These are phyloP conservation scores for Hypercompe scribonia DNA, from an alignment of 2,888 invertebrate genomes.

Conservation along the genomic window DNA sequence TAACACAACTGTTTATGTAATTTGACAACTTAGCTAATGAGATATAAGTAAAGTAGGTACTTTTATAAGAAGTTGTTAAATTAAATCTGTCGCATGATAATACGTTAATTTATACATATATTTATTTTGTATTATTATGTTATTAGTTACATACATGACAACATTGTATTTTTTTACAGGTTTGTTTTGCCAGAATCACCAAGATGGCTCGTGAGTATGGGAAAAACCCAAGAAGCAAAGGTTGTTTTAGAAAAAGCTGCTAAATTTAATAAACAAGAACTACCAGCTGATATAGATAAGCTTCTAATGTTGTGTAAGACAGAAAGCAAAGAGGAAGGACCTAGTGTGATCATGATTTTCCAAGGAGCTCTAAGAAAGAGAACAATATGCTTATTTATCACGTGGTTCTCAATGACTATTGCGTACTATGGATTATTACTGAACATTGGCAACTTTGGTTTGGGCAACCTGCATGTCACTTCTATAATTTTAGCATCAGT, in stretches of 20 bases:
- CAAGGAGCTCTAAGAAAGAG: conserved; percentile 89
- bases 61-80: background rate
- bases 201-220: conserved; percentile 91
- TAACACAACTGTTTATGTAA: background rate
- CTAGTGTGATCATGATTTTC: conserved; percentile 89
- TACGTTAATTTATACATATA: background rate
- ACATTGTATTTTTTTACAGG: conserved; percentile 77
- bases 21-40: background rate
- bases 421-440: conserved; percentile 92
- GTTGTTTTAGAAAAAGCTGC: conserved; percentile 89
- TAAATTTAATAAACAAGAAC: conserved; percentile 87
- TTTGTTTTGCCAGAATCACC: conserved; percentile 93
- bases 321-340: conserved; percentile 76
- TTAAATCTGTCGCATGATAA: background rate
- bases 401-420: conserved; percentile 93
- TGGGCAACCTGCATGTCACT: conserved; percentile 91
- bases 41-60: background rate
- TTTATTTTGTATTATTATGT: background rate
- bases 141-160: background rate
- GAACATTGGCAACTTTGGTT: conserved; percentile 90
- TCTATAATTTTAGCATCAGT: conserved; percentile 91
- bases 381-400: conserved; percentile 89
- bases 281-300: conserved; percentile 90
- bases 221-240: conserved; percentile 90
- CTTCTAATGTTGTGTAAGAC: conserved; percentile 85